A percentile compares a stretch with the other conserved stretches of the same genome.
These are phyloP conservation scores for Colinus virginianus DNA, from an alignment of 2,113 vertebrate species.

Conservation along the genomic window DNA sequence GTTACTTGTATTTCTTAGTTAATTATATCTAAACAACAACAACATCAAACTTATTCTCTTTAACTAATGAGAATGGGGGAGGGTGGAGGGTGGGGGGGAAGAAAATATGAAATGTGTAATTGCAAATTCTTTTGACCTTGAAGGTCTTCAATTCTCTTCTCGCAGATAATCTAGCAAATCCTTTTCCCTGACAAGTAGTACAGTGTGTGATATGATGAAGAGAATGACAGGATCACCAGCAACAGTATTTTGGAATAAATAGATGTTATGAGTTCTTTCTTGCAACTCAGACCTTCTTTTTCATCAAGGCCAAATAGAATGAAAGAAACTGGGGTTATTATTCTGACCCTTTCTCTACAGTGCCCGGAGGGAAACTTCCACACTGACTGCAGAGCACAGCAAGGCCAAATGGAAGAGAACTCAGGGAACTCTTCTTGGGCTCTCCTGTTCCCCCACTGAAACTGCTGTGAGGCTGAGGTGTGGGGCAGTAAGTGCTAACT, in stretches of 20 bases:
- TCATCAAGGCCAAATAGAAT: neutral
- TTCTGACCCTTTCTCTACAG: neutral
- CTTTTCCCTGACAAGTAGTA: neutral
- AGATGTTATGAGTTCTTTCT: neutral
- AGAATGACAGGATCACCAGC: neutral
- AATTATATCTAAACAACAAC: neutral
- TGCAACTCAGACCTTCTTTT: neutral
- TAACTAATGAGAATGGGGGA: neutral
- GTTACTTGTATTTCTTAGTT: neutral
- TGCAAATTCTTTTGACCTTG: neutral
- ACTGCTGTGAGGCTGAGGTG: neutral
- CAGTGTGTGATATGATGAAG: rapidly evolving
- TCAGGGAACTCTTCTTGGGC: rapidly evolving
- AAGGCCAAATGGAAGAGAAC: neutral
- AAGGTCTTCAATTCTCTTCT: neutral
- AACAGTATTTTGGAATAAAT: neutral
- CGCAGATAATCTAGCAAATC: neutral
- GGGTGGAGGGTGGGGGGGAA: neutral
- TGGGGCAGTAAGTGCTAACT: neutral
- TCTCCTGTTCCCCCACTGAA: neutral
- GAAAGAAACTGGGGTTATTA: neutral
- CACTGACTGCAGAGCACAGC: neutral
- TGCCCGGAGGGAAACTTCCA: neutral
- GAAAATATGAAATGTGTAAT: neutral
- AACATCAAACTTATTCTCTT: neutral